Base-by-base conservation (phyloP, 2,888 invertebrate genomes). In the Abscondita cerata region DNA sequence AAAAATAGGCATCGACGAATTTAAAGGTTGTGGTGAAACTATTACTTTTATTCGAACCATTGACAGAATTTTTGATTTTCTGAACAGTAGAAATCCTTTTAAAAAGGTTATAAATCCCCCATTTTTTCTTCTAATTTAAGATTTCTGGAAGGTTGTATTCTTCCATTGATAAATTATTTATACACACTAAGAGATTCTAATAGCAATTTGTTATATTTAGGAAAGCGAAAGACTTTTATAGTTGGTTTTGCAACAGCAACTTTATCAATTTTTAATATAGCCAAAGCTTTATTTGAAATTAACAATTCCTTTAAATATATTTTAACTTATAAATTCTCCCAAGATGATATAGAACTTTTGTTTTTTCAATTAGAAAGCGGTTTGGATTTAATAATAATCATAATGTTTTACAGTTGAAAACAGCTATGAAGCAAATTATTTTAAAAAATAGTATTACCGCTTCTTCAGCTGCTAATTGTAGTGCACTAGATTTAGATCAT, bases 11-110 rank as follows among this genome's bases (percentile, higher is more conserved):
- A 25, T 53, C n/a, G 9, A 13, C 13, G 13, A 52, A n/a, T 65
- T 67, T 53, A 1, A 38, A 16, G 44, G 36, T 31, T 31, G 44
- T 18, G 57, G 54, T 13, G 62, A 53, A 15, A 67, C 67, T 13
- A 25, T 40, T 19, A 48, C 53, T 33, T 65, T 67, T 40, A 55
- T 55, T 2, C 31, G 34, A 47, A 12, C 16, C 11, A 19, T 46
- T 47, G 55, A 47, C 16, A 40, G 40, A 15, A 40, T 40, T 40
- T 40, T 40, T 40, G 40, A 40, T 40, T 2, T 40, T 13, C 15
- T 40, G 6, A 40, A 13, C 15, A 40, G 13, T 13, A 40, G 40
- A 40, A 31, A 31, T 31, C 6, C 31, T 4, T 31, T 31, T 31
- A 31, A 5, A 31, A 31, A 31, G 31, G 31, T 31, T 31, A 31